Percentiles rank a stretch among this genome's conserved stretches.
Conservation (phyloP, 1,140 invertebrate genomes). For the Drosophila pectinifera region DNA sequence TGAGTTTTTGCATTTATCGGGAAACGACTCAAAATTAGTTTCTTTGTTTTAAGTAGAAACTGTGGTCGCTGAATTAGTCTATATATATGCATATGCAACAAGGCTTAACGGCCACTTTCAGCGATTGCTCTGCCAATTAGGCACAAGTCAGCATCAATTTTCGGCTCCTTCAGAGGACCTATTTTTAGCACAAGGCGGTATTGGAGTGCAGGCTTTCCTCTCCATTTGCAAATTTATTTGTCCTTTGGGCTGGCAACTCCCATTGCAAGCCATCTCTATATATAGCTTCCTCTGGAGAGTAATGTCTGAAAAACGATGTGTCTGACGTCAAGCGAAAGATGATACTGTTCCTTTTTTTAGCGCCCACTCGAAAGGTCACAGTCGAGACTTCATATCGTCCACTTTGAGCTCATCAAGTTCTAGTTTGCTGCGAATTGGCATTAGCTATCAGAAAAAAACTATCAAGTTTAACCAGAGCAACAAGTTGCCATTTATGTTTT, state of each 20-base stretch:
- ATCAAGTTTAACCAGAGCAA: constrained; percentile 46
- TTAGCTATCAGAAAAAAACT: constrained; percentile 40
- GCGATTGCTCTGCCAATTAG: constrained; percentile 18
- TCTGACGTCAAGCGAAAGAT: constrained; percentile 36
- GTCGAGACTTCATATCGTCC: constrained; percentile 3
- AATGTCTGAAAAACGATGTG: constrained; percentile 15
- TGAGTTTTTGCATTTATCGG: background rate
- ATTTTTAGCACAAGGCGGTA: constrained; percentile 22
- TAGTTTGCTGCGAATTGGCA: constrained; percentile 21
- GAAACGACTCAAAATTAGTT: constrained; percentile 64
- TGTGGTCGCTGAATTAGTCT: constrained; percentile 13
- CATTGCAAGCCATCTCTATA: constrained; percentile 28
- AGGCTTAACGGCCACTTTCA: background rate
- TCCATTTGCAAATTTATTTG: constrained; percentile 43
- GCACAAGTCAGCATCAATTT: constrained; percentile 21
- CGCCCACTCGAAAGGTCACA: constrained; percentile 35
- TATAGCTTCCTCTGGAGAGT: constrained; percentile 15
- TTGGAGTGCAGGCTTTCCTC: constrained; percentile 19
- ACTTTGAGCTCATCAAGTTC: constrained; percentile 33
- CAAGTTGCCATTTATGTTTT: constrained; percentile 68
- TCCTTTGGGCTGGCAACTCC: constrained; percentile 13
- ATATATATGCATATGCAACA: background rate
- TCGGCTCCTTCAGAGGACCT: constrained; percentile 4
- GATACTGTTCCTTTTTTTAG: constrained; percentile 17
- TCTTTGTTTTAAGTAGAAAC: constrained; percentile 48